phyloP scores from a whole-genome alignment of 2,113 vertebrate species.

The Copsychus sechellarum region DNA sequence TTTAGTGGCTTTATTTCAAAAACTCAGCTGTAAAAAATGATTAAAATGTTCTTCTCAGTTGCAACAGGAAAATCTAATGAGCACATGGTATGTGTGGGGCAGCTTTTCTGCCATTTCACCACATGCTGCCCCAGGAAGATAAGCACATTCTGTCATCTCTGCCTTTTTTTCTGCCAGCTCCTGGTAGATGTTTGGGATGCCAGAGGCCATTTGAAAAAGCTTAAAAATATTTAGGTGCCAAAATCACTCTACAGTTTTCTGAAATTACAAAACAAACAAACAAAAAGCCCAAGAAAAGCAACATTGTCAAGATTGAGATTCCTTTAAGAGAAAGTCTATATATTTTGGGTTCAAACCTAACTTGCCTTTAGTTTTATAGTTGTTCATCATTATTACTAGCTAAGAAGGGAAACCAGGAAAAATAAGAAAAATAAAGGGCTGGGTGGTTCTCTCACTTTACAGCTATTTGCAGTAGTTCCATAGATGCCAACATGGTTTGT shows the following conservation, averaged over 20 bases:
- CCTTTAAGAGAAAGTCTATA: neutral
- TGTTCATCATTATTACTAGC: neutral
- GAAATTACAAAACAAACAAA: neutral
- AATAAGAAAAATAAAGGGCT: neutral
- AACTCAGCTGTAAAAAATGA: neutral
- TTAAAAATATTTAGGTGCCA: neutral
- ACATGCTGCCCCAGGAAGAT: neutral
- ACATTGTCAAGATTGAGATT: neutral
- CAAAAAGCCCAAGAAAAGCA: neutral
- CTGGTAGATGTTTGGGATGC: neutral
- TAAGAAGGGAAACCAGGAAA: neutral
- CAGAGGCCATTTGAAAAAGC: neutral
- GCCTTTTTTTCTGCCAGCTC: neutral
- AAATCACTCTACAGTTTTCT: neutral
- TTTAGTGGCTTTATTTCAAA: neutral
- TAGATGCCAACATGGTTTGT: neutral
- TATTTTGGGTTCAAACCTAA: neutral
- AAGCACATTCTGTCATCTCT: neutral
- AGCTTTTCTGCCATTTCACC: neutral
- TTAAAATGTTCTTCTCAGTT: neutral
- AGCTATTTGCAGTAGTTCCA: neutral
- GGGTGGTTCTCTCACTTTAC: neutral
- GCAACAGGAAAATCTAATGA: neutral
- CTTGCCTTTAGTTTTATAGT: neutral
- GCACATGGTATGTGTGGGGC: fast-evolving